These are phyloP conservation scores for Delichon dasypus DNA, from an alignment of 2,797 vertebrate genomes.

Conservation along the genomic window DNA sequence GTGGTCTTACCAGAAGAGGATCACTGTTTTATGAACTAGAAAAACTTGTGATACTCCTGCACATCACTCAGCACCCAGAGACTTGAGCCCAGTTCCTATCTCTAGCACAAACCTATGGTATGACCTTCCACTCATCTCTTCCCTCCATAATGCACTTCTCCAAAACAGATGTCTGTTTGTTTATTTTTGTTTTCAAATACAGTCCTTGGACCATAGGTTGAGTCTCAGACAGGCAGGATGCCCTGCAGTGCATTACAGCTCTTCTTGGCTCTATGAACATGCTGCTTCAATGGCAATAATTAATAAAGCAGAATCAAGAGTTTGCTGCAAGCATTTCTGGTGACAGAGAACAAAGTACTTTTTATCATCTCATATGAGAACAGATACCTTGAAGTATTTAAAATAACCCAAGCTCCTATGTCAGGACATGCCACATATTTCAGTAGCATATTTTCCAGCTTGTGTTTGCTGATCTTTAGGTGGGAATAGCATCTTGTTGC, in stretches of 20 bases:
- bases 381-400: neutral
- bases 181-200: neutral
- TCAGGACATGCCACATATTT: constrained; percentile 14
- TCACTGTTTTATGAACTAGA: neutral
- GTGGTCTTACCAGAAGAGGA: neutral
- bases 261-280: neutral
- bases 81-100: neutral
- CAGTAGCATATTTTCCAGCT: neutral
- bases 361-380: neutral
- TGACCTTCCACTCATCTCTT: neutral
- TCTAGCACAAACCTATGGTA: neutral
- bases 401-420: neutral
- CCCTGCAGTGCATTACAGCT: neutral
- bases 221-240: neutral
- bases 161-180: neutral
- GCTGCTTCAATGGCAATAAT: neutral
- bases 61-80: neutral
- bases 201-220: neutral
- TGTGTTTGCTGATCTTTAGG: neutral
- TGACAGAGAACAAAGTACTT: constrained; percentile 2
- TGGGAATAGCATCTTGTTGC: neutral
- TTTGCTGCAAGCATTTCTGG: constrained; percentile 7
- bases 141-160: neutral
- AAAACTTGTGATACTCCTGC: neutral
- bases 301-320: constrained; percentile 15